These are phyloP conservation scores for Actenoides hombroni DNA, from an alignment of 2,113 vertebrate species.

Conservation along the genomic window DNA sequence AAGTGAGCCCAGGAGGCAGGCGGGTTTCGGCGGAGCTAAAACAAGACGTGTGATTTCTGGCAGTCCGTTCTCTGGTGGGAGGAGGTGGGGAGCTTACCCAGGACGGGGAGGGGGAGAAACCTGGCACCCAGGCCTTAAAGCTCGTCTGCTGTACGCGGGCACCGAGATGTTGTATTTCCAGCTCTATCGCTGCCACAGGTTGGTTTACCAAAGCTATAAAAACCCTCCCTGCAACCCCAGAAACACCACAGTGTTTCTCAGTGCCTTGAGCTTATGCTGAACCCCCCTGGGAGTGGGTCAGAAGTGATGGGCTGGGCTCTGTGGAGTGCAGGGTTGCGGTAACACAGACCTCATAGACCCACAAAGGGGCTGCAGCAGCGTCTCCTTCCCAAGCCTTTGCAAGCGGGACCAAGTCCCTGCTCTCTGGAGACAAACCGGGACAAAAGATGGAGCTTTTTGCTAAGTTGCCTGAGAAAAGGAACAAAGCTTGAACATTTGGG, in stretches of 20 bases:
- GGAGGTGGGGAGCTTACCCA: neutral
- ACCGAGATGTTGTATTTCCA: neutral
- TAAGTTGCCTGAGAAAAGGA: neutral
- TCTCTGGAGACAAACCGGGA: neutral
- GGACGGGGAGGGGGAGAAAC: rapidly evolving
- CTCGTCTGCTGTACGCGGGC: rapidly evolving
- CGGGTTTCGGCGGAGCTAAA: neutral
- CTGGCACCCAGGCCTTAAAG: rapidly evolving
- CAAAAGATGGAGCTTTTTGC: neutral
- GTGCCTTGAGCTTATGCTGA: neutral
- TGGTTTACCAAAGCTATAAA: neutral
- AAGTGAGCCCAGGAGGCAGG: neutral
- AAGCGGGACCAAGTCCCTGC: rapidly evolving
- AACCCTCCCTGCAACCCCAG: rapidly evolving
- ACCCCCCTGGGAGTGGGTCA: neutral
- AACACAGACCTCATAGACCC: rapidly evolving
- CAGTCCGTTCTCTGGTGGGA: neutral
- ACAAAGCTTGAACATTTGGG: rapidly evolving
- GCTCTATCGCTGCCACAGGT: rapidly evolving
- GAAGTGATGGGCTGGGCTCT: neutral
- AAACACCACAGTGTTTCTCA: rapidly evolving
- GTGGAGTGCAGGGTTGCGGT: rapidly evolving
- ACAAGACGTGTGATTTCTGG: neutral
- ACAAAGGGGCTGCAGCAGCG: rapidly evolving
- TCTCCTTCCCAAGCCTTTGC: neutral